Base-by-base conservation (phyloP, 2,888 invertebrate genomes). In the Lathronympha strigana region DNA sequence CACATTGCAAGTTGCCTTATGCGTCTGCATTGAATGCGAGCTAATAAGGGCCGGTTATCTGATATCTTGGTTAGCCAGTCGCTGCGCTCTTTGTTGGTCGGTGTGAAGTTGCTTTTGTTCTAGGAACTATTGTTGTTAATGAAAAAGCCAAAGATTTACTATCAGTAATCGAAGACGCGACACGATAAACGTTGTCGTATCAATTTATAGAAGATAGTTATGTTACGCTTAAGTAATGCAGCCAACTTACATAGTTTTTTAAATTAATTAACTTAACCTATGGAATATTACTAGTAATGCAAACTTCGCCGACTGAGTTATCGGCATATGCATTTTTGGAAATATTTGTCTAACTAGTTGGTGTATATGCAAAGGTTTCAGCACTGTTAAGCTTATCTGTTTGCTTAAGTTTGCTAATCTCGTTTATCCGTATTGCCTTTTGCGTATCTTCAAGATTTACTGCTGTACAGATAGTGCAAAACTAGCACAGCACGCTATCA, bases 31-130 rank as follows among this genome's bases (percentile, higher is more conserved):
- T 61, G 38, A 62, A 61, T 61, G 55, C 40, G 50, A 63, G 49
- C 62, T 58, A 66, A 66, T 67, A 64, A 68, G 66, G 62, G 43
- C 51, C 53, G 69, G 71, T 61, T 73, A 75, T 69, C 71, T 68
- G 72, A 76, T 76, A 72, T 67, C 71, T 68, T 68, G 66, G 68
- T 68, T 64, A 61, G 66, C 68, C 63, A 67, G 69, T 69, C 71
- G 67, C 71, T 63, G 72, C 71, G 53, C 72, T 72, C 73, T 73
- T 49, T 53, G 61, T 51, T 62, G 61, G 71, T 67, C 69, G 71
- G 57, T 70, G 69, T 53, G 58, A 58, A 61, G 63, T 45, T 25
- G 63, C 69, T 68, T 70, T 72, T 71, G 72, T 72, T 71, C 38
- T 1, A 2, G 36, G 4, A 5, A 21, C 53, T 47, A 61, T 61